Evolutionary conservation across 2,113 vertebrate genomes (phyloP), one percentile per base, ranked within the genome.

Genomic region (Caracal caracal): DNA sequence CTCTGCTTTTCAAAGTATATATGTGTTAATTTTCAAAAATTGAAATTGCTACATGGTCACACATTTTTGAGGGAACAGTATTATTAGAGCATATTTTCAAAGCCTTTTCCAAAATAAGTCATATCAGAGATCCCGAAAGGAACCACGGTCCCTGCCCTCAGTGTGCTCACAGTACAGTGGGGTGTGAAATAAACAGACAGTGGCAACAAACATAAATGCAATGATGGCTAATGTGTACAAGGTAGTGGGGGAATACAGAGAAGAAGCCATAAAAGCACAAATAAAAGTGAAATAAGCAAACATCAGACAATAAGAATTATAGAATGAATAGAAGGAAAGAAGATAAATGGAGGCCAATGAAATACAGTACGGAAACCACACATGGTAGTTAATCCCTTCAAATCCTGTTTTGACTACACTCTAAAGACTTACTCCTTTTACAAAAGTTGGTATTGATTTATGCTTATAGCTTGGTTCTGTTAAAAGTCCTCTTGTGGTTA

Each of bases 401-500:
- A 87, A 83, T 80, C 28, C 19, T 92, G 9, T 68, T 71, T 26
- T 35, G 28, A 12, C 5, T 30, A 73, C 47, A 70, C 65, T 53
- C 37, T 71, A 51, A 90, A 85, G 19, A 68, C 49, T 33, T 26
- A 85, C 12, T 49, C 24, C 66, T 82, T 85, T 68, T 28, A 83
- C 22, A 5, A 95, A 97, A 86, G 26, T 5, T 94, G 61, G 47
- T 43, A 83, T 12, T 43, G 30, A 43, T 87, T 33, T 84, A 71
- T 56, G 37, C n/a, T 83, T 76, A 13, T 11, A 79, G 35, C 26
- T 71, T 80, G 26, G 16, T 66, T 95, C 79, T 92, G 28, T 79
- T 90, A 79, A 82, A 61, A 71, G n/a, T 2, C 53, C 49, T 47
- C n/a, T 92, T 76, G 91, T 70, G 43, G 17, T 43, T 40, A 66